A percentile compares a stretch with the other conserved stretches of the same genome.
phyloP scores from a whole-genome alignment of 2,113 vertebrate genomes.

The Odocoileus virginianus region DNA sequence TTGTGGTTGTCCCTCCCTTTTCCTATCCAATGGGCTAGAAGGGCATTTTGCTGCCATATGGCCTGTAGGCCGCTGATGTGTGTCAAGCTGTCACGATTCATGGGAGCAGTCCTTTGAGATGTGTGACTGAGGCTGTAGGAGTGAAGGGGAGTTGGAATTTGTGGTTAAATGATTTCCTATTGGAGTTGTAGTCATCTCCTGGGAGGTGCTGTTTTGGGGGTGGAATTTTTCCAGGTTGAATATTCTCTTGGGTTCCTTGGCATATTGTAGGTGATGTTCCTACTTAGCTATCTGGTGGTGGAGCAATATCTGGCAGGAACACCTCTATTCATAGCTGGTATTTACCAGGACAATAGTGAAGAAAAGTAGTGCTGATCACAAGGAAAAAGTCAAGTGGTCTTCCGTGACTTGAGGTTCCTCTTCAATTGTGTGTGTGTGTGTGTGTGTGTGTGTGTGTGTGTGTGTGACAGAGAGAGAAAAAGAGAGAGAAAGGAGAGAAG shows the following conservation, averaged over 20 bases:
- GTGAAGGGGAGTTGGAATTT: slow-evolving; percentile 71
- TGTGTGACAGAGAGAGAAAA: neutral
- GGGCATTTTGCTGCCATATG: slow-evolving; percentile 47
- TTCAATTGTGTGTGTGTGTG: neutral
- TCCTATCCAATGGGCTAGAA: slow-evolving; percentile 18
- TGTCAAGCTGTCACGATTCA: slow-evolving; percentile 58
- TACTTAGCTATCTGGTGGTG: neutral
- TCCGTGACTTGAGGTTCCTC: neutral
- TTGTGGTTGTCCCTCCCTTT: slow-evolving; percentile 55
- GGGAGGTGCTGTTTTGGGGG: slow-evolving; percentile 65
- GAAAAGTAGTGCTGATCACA: neutral
- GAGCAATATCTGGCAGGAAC: neutral
- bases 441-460: neutral
- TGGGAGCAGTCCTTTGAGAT: slow-evolving; percentile 53
- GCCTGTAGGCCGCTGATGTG: slow-evolving; percentile 59
- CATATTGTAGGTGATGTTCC: slow-evolving; percentile 7
- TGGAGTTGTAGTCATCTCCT: slow-evolving; percentile 62
- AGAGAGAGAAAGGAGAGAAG: neutral
- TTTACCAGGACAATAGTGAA: neutral
- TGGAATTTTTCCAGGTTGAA: slow-evolving; percentile 54
- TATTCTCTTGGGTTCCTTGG: slow-evolving; percentile 45
- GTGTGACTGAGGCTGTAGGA: slow-evolving; percentile 60
- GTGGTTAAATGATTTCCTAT: slow-evolving; percentile 64
- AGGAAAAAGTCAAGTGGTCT: neutral
- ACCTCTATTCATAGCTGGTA: neutral